A percentile compares a stretch with the other conserved stretches of the same genome.
Conservation (phyloP, 2,888 invertebrate genomes). For the Volucella zonaria region DNA sequence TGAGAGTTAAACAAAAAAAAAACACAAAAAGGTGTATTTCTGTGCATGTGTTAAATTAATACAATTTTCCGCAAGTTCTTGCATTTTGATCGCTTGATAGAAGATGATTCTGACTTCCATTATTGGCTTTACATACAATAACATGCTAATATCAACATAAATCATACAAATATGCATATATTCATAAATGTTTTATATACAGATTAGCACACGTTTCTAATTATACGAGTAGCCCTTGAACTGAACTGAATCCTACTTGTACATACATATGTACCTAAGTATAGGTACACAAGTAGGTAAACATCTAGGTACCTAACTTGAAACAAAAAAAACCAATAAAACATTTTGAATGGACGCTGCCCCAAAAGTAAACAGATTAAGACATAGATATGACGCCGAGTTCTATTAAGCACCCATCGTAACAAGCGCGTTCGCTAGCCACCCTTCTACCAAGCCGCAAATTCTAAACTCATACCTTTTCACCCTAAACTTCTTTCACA, state of each 20-base stretch:
- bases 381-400: slow-evolving; percentile 53
- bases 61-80: too few species aligned
- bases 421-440: slow-evolving; percentile 23
- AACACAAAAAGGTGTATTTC: too few species aligned
- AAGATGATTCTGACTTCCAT: too few species aligned
- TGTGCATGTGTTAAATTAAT: too few species aligned
- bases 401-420: slow-evolving; percentile 42
- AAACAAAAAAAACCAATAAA: slow-evolving; percentile 58
- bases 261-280: not conserved
- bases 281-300: not conserved
- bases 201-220: too few species aligned
- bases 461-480: slow-evolving; percentile 50
- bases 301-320: slow-evolving; percentile 40
- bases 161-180: too few species aligned
- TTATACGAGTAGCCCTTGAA: too few species aligned
- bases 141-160: too few species aligned
- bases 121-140: too few species aligned
- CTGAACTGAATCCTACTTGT: not conserved
- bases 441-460: slow-evolving; percentile 24
- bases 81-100: too few species aligned
- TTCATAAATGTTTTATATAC: too few species aligned
- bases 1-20: too few species aligned
- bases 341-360: slow-evolving; percentile 51
- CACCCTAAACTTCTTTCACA: slow-evolving; percentile 44
- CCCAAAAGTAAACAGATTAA: slow-evolving; percentile 66